These are phyloP conservation scores for Plemyria rubiginata DNA, from an alignment of 2,888 invertebrate genomes.

Conservation along the genomic window DNA sequence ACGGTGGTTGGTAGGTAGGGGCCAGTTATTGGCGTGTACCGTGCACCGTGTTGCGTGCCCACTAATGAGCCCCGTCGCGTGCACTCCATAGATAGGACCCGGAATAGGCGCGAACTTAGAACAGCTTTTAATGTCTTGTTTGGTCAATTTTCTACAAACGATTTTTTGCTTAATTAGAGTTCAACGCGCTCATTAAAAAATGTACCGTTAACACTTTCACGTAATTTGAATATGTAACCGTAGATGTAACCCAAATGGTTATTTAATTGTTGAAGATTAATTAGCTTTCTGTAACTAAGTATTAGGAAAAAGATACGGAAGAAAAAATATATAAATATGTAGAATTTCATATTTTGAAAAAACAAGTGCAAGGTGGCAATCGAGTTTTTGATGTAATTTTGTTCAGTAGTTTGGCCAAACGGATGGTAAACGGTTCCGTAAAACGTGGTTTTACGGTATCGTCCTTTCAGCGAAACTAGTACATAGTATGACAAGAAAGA, in stretches of 20 bases:
- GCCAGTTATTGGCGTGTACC: constrained; percentile 37
- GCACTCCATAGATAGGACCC: constrained; percentile 75
- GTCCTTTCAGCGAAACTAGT: too few relatives aligned
- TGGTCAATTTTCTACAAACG: constrained; percentile 29
- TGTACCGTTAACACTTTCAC: neutral
- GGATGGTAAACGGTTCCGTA: too few relatives aligned
- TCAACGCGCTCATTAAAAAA: neutral
- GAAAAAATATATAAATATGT: too few relatives aligned
- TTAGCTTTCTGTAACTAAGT: constrained; percentile 15
- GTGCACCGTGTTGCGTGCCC: constrained; percentile 67
- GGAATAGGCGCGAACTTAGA: constrained; percentile 56
- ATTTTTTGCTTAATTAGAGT: constrained; percentile 23
- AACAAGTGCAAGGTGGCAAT: too few relatives aligned
- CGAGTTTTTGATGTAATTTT: too few relatives aligned
- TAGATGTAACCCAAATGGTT: neutral
- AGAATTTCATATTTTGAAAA: too few relatives aligned
- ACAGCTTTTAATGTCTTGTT: constrained; percentile 41
- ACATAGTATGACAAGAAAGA: too few relatives aligned
- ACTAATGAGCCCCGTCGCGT: constrained; percentile 80
- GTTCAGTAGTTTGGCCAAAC: too few relatives aligned
- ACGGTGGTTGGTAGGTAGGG: constrained; percentile 41
- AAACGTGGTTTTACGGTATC: too few relatives aligned
- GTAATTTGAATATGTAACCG: neutral
- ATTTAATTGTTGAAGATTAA: constrained; percentile 24
- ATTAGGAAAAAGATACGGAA: neutral